These are phyloP conservation scores for Rhinichthys klamathensis DNA, from an alignment of 2,113 vertebrate genomes.

Conservation along the genomic window DNA sequence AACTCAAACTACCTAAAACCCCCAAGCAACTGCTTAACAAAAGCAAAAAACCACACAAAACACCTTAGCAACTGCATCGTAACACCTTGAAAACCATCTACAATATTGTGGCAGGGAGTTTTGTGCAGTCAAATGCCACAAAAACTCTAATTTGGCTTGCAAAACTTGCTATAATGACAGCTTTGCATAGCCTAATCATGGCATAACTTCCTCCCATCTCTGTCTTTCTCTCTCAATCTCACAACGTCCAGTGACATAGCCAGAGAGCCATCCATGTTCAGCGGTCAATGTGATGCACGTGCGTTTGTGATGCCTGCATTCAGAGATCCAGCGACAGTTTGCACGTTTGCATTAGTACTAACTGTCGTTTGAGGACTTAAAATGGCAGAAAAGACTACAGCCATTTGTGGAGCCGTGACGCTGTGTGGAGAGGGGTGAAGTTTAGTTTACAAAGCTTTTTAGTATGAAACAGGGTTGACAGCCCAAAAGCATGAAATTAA, in stretches of 20 bases:
- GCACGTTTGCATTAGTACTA: background rate
- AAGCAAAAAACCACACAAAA: too few relatives aligned
- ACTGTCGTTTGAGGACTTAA: background rate
- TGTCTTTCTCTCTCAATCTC: background rate
- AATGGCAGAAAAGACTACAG: conserved; percentile 22
- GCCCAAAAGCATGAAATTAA: conserved; percentile 27
- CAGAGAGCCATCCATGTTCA: background rate
- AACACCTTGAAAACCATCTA: background rate
- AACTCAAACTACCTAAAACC: too few relatives aligned
- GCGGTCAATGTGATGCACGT: background rate
- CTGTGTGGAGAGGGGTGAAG: conserved; percentile 18
- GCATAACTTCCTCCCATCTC: background rate
- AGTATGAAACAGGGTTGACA: conserved; percentile 12
- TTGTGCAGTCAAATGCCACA: background rate
- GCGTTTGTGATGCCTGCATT: background rate
- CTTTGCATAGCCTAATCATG: background rate
- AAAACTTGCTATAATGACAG: conserved; percentile 52
- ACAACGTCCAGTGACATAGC: too few relatives aligned
- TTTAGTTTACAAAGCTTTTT: conserved; percentile 31
- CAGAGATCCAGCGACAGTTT: background rate
- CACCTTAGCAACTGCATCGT: background rate
- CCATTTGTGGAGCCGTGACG: background rate
- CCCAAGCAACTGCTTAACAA: too few relatives aligned
- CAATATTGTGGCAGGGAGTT: background rate
- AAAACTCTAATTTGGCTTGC: conserved; percentile 53